Evolutionary conservation across 2,797 vertebrate genomes (phyloP).

Genomic region (Loris lydekkerianus): DNA sequence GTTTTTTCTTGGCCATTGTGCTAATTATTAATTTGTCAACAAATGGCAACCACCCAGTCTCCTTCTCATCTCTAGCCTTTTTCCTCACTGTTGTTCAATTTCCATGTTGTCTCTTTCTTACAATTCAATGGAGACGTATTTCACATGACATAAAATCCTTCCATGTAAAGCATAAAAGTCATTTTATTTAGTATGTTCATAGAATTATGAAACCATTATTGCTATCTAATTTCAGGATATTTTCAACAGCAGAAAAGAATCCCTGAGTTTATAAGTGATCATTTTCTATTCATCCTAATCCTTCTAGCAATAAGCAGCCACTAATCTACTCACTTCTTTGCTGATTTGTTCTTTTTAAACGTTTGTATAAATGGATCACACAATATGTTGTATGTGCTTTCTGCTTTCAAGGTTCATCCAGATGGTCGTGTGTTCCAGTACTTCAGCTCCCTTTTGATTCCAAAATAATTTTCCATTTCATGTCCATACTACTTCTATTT

Average conservation of each 20-base stretch:
- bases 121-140: not conserved
- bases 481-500: not conserved
- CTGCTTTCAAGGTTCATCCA: not conserved
- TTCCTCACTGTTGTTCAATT: not conserved
- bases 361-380: not conserved
- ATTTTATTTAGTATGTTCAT: not conserved
- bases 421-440: not conserved
- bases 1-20: not conserved
- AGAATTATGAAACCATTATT: not conserved
- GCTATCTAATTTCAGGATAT: not conserved
- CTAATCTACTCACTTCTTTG: not conserved
- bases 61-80: not conserved
- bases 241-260: not conserved
- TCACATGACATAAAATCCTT: not conserved
- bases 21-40: not conserved
- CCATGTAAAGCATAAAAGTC: not conserved
- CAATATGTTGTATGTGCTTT: not conserved
- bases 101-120: not conserved
- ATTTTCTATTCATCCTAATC: not conserved
- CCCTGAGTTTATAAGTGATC: fast-evolving
- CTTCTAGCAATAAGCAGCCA: not conserved
- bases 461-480: not conserved
- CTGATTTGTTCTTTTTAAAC: not conserved
- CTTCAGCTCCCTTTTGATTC: not conserved
- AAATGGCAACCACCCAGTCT: no score